A percentile compares a stretch with the other conserved stretches of the same genome.
These are phyloP conservation scores for Mormyrops attenuatus DNA, from an alignment of 2,797 vertebrate species.

Conservation along the genomic window DNA sequence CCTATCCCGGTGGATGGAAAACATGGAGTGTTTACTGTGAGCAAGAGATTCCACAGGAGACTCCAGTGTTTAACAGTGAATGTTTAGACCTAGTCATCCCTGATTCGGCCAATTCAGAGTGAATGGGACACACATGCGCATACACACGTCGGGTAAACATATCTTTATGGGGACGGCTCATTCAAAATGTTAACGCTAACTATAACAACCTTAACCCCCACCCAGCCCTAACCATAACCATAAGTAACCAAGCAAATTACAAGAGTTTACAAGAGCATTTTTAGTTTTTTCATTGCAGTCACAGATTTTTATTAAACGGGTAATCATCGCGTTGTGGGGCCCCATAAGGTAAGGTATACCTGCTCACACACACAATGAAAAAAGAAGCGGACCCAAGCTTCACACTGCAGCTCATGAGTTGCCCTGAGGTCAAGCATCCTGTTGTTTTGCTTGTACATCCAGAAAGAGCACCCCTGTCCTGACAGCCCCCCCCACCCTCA, in stretches of 20 bases:
- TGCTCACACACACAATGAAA: not conserved
- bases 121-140: not conserved
- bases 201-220: not conserved
- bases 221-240: not conserved
- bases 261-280: not conserved
- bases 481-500: not conserved
- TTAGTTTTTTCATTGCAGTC: not conserved
- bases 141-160: not conserved
- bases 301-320: not conserved
- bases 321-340: not conserved
- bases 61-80: not conserved
- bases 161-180: not conserved
- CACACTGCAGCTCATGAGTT: not conserved
- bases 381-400: not conserved
- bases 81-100: not conserved
- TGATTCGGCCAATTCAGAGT: not conserved
- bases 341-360: not conserved
- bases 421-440: slow-evolving; percentile 1
- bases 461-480: not conserved
- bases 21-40: not conserved
- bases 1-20: not conserved
- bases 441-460: not conserved
- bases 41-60: not conserved
- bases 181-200: not conserved
- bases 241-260: not conserved